Evolutionary conservation across 2,888 invertebrate species (phyloP), one percentile per base, ranked within the genome.

Genomic region (Pseudanteris insignis): DNA sequence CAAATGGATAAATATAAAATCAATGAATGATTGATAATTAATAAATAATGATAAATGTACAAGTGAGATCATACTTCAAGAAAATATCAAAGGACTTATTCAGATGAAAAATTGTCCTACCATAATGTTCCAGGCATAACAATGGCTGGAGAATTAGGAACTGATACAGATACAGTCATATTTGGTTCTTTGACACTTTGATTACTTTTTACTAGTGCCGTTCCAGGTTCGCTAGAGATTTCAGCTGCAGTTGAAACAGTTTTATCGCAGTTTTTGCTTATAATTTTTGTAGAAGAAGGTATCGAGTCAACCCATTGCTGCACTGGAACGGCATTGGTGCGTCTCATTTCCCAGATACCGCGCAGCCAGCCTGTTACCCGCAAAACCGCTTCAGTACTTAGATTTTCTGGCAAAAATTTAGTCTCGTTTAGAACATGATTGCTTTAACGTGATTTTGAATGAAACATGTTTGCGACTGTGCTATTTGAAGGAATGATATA

Each of bases 271-370:
- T 67, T 66, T 21, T 65, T 50, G 3, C 47, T 50, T 14, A 59
- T 13, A 6, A 38, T 44, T 50, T 63, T 62, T 4, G 50, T 63
- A 2, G 62, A 36, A 25, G 67, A 40, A 10, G 71, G 61, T 64
- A 89, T 78, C 4, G 88, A 88, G 72, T 90, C 88, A 63, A 90
- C 84, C 90, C 90, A 90, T 81, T 89, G 88, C 74, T 90, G 89
- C 41, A 90, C 87, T 15, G 83, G 84, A 55, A 83, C 81, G 37
- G 88, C 86, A 65, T 87, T 86, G 47, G 86, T 84, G 51, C 86
- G 85, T 68, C 85, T 79, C 86, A 86, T 86, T 70, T 86, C 85
- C 78, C 80, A 78, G 65, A 79, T 69, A 30, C 74, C 71, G 47
- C 74, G 71, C 12, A 80, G 63, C 80, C 79, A 79, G 55, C 73